phyloP scores from a whole-genome alignment of 2,797 vertebrate genomes.

The Clarias fuscus region DNA sequence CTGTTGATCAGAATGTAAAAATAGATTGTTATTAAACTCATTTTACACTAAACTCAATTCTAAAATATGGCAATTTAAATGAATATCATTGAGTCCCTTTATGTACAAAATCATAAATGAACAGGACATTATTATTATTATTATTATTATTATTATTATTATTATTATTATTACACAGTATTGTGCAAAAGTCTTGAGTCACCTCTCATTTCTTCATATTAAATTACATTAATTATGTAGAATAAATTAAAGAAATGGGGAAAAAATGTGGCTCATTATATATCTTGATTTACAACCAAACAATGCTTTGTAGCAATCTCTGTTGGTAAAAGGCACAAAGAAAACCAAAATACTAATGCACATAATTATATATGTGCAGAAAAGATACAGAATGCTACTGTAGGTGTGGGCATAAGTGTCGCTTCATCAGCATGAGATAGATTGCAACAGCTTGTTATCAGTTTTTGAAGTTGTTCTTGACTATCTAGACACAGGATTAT shows the following conservation, averaged over 20 bases:
- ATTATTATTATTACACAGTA: no score
- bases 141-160: no score
- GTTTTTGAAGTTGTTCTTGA: not conserved
- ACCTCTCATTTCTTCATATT: no score
- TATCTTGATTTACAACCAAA: not conserved
- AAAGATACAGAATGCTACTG: not conserved
- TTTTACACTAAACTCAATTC: not conserved
- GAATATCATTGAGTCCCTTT: no score
- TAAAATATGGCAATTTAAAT: not conserved
- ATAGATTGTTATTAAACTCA: not conserved
- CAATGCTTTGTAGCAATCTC: not conserved
- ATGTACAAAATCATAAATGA: no score
- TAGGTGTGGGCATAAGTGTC: not conserved
- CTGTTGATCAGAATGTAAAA: slow-evolving; percentile 17
- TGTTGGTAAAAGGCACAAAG: not conserved
- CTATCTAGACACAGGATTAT: not conserved
- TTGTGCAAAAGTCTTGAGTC: no score
- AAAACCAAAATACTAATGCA: not conserved
- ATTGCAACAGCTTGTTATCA: not conserved
- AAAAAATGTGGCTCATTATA: not conserved
- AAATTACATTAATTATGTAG: no score
- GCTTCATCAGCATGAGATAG: not conserved
- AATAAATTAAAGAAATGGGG: no score
- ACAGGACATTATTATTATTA: no score
- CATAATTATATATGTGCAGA: not conserved